These are phyloP conservation scores for Oreotrochilus melanogaster DNA, from an alignment of 2,113 vertebrate species.

Conservation along the genomic window DNA sequence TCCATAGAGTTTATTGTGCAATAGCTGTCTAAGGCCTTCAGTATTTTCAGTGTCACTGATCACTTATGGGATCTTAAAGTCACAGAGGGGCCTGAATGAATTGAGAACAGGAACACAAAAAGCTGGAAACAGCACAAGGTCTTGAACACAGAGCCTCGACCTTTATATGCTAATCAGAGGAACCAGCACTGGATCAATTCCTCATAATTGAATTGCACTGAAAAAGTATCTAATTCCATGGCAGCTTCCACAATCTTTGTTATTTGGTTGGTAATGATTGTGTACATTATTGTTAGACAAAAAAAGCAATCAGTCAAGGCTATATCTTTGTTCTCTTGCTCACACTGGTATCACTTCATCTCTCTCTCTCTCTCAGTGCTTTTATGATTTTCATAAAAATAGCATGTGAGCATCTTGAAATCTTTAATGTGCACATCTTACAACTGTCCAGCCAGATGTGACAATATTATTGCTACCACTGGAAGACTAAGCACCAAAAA, in stretches of 20 bases:
- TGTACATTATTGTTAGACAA: not conserved
- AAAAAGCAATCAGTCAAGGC: not conserved
- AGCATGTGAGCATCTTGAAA: not conserved
- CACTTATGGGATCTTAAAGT: not conserved
- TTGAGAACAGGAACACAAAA: not conserved
- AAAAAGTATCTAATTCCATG: not conserved
- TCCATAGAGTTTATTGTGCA: not conserved
- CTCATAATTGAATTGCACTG: not conserved
- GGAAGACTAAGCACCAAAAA: not conserved
- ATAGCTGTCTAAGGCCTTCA: not conserved
- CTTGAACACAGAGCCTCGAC: not conserved
- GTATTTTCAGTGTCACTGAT: not conserved
- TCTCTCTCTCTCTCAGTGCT: not conserved
- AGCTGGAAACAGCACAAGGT: rapidly evolving
- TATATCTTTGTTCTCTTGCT: not conserved
- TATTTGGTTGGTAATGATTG: not conserved
- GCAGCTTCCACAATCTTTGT: not conserved
- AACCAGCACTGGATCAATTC: not conserved
- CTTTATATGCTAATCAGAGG: not conserved
- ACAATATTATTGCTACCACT: not conserved
- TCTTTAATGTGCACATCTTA: not conserved
- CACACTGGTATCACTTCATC: not conserved
- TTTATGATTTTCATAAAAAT: not conserved
- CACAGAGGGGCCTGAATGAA: not conserved
- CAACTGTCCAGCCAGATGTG: not conserved